Percentiles rank a stretch among this genome's conserved stretches.
These are phyloP conservation scores for Nephotettix cincticeps DNA, from an alignment of 1,140 invertebrate species.

Conservation along the genomic window DNA sequence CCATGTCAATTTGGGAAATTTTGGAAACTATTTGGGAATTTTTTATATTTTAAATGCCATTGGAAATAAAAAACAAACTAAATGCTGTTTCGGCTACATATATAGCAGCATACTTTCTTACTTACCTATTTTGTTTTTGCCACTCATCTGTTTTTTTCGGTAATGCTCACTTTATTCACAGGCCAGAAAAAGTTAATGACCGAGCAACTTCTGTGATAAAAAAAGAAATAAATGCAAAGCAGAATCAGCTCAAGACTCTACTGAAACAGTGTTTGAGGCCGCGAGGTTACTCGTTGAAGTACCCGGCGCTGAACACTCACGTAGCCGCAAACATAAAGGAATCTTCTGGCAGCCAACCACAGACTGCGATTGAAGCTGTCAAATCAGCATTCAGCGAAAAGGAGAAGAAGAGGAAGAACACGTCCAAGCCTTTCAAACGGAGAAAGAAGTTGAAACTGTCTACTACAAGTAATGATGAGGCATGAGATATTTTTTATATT, in stretches of 20 bases:
- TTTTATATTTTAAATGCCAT: no score
- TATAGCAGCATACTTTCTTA: no score
- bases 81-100: no score
- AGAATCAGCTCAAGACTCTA: slow-evolving; percentile 56
- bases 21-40: no score
- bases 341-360: neutral
- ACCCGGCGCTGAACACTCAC: slow-evolving; percentile 52
- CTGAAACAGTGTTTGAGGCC: slow-evolving; percentile 64
- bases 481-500: no score
- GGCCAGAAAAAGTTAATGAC: slow-evolving; percentile 4
- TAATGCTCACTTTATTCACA: no score
- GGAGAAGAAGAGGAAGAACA: slow-evolving; percentile 43
- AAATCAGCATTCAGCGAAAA: slow-evolving; percentile 43
- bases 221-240: slow-evolving; percentile 52
- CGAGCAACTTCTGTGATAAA: slow-evolving; percentile 34
- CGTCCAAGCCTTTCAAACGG: neutral
- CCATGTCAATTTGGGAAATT: no score
- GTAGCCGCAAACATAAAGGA: slow-evolving; percentile 15
- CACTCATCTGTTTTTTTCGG: no score
- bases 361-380: slow-evolving; percentile 46
- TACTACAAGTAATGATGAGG: neutral
- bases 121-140: no score
- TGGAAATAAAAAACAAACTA: no score
- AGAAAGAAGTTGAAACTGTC: slow-evolving; percentile 2
- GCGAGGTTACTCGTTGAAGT: slow-evolving; percentile 68